Conservation (phyloP, 2,113 vertebrate genomes). For the Benitochromis conjunctus region DNA sequence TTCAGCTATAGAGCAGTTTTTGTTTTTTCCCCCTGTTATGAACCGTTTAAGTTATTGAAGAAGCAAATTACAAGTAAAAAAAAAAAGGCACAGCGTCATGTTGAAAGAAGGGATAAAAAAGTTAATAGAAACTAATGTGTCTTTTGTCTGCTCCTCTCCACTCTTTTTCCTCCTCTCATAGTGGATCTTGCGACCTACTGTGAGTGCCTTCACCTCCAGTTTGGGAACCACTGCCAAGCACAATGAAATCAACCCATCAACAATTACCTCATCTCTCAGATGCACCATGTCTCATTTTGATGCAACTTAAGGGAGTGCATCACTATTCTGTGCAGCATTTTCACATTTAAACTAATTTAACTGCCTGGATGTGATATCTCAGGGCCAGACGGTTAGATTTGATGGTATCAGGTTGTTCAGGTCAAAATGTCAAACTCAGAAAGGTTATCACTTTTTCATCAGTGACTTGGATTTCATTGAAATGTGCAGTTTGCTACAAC, state of each 20-base stretch:
- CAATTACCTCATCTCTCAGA: neutral
- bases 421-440: neutral
- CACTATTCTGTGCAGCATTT: neutral
- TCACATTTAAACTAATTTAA: neutral
- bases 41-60: neutral
- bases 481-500: neutral
- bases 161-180: neutral
- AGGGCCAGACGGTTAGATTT: neutral
- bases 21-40: accelerated
- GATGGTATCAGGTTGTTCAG: neutral
- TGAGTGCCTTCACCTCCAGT: neutral
- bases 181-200: neutral
- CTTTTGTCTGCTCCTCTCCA: neutral
- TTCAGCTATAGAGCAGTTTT: neutral
- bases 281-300: neutral
- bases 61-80: neutral
- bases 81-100: neutral
- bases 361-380: neutral
- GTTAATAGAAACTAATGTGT: neutral
- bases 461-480: neutral
- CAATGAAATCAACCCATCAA: neutral
- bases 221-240: neutral
- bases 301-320: neutral
- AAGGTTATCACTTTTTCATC: neutral
- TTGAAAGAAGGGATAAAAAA: neutral